These are phyloP conservation scores for Pseudococcus longispinus DNA, from an alignment of 2,888 invertebrate genomes.

Conservation along the genomic window DNA sequence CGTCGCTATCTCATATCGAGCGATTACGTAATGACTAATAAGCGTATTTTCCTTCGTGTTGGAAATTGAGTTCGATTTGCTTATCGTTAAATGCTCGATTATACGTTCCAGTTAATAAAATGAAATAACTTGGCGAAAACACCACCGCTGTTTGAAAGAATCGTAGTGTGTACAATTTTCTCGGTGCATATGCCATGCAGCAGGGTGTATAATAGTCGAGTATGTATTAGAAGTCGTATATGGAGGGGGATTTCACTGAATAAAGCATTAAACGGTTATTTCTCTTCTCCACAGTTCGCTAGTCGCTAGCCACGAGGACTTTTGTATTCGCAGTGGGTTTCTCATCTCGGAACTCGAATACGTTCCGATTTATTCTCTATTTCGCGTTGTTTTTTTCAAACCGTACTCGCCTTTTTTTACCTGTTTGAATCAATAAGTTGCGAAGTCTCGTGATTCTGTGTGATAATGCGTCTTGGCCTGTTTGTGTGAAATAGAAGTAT, in stretches of 20 bases:
- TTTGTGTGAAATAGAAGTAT: not conserved
- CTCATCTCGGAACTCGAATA: not conserved
- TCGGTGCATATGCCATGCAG: constrained; percentile 6
- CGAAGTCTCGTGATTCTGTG: not conserved
- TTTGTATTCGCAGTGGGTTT: not conserved
- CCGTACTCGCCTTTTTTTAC: not conserved
- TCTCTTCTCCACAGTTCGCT: constrained; percentile 2
- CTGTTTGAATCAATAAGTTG: not conserved
- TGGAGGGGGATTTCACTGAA: constrained; percentile 22
- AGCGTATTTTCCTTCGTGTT: not conserved
- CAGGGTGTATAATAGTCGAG: not conserved
- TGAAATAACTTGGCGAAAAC: not conserved
- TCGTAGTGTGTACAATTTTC: not conserved
- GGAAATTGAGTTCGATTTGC: not conserved
- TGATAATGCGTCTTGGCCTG: not conserved
- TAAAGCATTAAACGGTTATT: constrained; percentile 45
- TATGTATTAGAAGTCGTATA: not conserved
- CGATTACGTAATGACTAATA: not conserved
- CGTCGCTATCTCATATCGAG: not conserved
- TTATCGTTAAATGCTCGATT: not conserved
- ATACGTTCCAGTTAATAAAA: not conserved
- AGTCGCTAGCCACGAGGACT: not conserved
- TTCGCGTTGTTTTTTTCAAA: not conserved
- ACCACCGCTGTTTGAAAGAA: too few relatives aligned
- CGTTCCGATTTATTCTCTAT: not conserved